phyloP scores from a whole-genome alignment of 2,888 invertebrate species.

The Callimorpha dominula region DNA sequence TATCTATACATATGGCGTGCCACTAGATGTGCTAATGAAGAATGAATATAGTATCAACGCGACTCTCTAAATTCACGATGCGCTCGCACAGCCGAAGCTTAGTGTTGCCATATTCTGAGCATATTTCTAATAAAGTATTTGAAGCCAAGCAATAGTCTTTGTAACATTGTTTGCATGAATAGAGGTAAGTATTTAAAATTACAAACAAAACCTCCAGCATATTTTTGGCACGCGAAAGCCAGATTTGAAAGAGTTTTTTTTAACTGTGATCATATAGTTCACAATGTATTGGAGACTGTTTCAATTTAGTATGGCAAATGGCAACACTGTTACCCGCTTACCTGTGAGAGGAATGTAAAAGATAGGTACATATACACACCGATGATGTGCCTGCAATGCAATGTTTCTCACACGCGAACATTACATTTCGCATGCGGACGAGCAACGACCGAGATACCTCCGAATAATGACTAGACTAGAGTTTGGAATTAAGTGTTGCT shows the following conservation, averaged over 20 bases:
- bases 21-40: constrained; percentile 74
- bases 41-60: constrained; percentile 73
- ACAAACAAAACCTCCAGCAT: too few species aligned
- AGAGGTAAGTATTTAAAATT: background rate
- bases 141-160: background rate
- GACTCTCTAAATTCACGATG: constrained; percentile 73
- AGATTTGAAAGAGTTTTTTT: background rate
- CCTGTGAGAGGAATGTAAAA: constrained; percentile 79
- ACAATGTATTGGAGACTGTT: constrained; percentile 6
- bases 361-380: constrained; percentile 39
- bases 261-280: background rate
- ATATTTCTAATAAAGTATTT: background rate
- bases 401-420: constrained; percentile 70
- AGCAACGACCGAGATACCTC: background rate
- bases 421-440: constrained; percentile 45
- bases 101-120: constrained; percentile 20
- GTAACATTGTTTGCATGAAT: background rate
- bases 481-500: too few species aligned
- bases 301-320: constrained; percentile 22
- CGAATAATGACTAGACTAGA: background rate
- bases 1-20: constrained; percentile 54
- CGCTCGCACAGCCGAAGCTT: constrained; percentile 18
- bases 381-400: constrained; percentile 21
- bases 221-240: background rate
- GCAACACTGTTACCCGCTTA: constrained; percentile 26